Evolutionary conservation across 2,888 invertebrate genomes (phyloP), one percentile per base, ranked within the genome.

Genomic region (Drosophila antonietae): DNA sequence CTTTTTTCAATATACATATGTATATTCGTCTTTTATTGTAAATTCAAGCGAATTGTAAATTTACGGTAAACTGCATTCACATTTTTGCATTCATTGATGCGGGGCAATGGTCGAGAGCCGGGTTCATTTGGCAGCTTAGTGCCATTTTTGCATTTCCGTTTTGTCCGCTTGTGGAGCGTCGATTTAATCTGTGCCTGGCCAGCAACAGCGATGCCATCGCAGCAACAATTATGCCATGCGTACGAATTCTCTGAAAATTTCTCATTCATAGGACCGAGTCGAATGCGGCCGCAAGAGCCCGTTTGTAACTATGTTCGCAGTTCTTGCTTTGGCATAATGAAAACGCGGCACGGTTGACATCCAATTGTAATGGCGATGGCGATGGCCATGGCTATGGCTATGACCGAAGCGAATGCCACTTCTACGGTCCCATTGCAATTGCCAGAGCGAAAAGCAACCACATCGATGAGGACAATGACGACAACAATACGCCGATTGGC

Each of bases 201-300:
- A 78, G 65, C 56, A 47, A 70, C 71, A 71, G 73, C 82, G 75
- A 65, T 78, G 85, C 67, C 68, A 76, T 63, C 61, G 67, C 67
- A 68, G 67, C 88, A 85, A 78, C 88, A 88, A 84, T 84, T 84
- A 88, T 79, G 79, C 79, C 77, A 75, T 81, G 77, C 88, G 73
- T 73, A 86, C 77, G 81, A 83, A 86, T 88, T 72, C 81, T 46
- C 67, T 41, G 71, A 55, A 73, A 85, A 83, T 79, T 79, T 86
- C 71, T 69, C 73, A 83, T 86, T 81, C 83, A 88, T 75, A 61
- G 86, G 51, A 33, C 33, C 60, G 56, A 39, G 57, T 51, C 63
- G 52, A 64, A 47, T 68, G 68, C 51, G 63, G 68, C 79, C 79
- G 57, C 79, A 68, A 68, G 62, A 59, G 62, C 33, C 41, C 47